Percentiles rank a stretch among this genome's conserved stretches.
Conservation (phyloP, 1,140 invertebrate genomes). For the Daktulosphaira vitifoliae region DNA sequence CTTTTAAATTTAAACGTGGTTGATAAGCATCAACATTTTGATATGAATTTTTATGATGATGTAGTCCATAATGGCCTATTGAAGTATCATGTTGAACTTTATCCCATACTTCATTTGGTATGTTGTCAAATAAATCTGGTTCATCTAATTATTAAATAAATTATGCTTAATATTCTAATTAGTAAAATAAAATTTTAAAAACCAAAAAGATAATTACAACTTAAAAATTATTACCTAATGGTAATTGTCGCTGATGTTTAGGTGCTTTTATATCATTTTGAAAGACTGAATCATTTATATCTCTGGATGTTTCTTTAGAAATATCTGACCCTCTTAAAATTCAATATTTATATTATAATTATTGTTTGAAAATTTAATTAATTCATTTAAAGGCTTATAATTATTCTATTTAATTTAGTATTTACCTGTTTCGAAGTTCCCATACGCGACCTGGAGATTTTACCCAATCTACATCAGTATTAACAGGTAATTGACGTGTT, state of each 20-base stretch:
- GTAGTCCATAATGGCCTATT: slow-evolving; percentile 7
- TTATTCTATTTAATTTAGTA: not conserved
- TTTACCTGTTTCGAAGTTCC: slow-evolving; percentile 52
- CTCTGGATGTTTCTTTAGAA: slow-evolving; percentile 39
- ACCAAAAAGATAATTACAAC: not conserved
- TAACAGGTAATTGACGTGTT: slow-evolving; percentile 35
- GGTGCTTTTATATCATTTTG: slow-evolving; percentile 55
- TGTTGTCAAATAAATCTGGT: slow-evolving; percentile 25
- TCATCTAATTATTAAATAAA: slow-evolving; percentile 24
- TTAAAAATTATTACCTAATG: slow-evolving; percentile 29
- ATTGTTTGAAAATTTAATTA: no score
- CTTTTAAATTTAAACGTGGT: slow-evolving; percentile 26
- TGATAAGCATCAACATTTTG: slow-evolving; percentile 26
- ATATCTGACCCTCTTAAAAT: slow-evolving; percentile 9
- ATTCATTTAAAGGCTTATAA: no score
- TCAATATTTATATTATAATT: not conserved
- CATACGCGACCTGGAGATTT: slow-evolving; percentile 52
- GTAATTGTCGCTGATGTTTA: slow-evolving; percentile 41
- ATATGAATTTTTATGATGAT: slow-evolving; percentile 25
- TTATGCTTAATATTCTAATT: no score
- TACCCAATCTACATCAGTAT: slow-evolving; percentile 48
- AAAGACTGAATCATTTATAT: slow-evolving; percentile 57
- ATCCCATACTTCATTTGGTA: slow-evolving; percentile 28
- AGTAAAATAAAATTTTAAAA: no score
- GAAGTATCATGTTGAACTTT: slow-evolving; percentile 29